A percentile compares a stretch with the other conserved stretches of the same genome.
phyloP scores from a whole-genome alignment of 2,888 invertebrate species.

The Bellardia pandia region DNA sequence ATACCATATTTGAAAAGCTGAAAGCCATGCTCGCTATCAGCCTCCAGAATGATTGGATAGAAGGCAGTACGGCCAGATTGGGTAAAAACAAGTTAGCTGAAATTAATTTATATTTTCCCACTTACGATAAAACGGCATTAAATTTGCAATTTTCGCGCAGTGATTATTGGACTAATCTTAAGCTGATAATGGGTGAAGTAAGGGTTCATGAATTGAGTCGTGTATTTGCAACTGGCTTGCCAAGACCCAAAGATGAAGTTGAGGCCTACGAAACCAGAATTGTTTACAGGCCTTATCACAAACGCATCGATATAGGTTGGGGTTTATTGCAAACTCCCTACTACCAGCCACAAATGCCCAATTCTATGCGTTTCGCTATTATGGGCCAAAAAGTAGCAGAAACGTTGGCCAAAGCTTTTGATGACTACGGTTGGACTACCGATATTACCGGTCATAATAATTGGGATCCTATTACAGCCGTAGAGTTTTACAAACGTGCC shows the following conservation, averaged over 20 bases:
- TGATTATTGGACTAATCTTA: slow-evolving; percentile 79
- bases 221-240: slow-evolving; percentile 75
- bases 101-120: slow-evolving; percentile 75
- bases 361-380: slow-evolving; percentile 77
- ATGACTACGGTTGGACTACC: slow-evolving; percentile 80
- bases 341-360: slow-evolving; percentile 77
- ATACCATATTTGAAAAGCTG: slow-evolving; percentile 75
- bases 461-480: slow-evolving; percentile 78
- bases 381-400: slow-evolving; percentile 78
- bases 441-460: slow-evolving; percentile 75
- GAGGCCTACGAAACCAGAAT: slow-evolving; percentile 79
- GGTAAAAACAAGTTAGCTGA: slow-evolving; percentile 78
- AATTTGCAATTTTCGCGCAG: slow-evolving; percentile 69
- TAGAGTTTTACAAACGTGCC: slow-evolving; percentile 77
- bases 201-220: slow-evolving; percentile 73
- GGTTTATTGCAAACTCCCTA: slow-evolving; percentile 79
- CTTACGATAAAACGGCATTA: slow-evolving; percentile 70
- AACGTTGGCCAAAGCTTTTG: slow-evolving; percentile 79
- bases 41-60: slow-evolving; percentile 78
- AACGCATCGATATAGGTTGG: slow-evolving; percentile 79
- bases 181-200: slow-evolving; percentile 74
- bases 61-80: slow-evolving; percentile 77
- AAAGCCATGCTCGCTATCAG: slow-evolving; percentile 75
- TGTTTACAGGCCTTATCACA: slow-evolving; percentile 77
- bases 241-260: slow-evolving; percentile 75